These are phyloP conservation scores for Oscheius sp. DNA, from an alignment of 2,888 invertebrate genomes.

Conservation along the genomic window DNA sequence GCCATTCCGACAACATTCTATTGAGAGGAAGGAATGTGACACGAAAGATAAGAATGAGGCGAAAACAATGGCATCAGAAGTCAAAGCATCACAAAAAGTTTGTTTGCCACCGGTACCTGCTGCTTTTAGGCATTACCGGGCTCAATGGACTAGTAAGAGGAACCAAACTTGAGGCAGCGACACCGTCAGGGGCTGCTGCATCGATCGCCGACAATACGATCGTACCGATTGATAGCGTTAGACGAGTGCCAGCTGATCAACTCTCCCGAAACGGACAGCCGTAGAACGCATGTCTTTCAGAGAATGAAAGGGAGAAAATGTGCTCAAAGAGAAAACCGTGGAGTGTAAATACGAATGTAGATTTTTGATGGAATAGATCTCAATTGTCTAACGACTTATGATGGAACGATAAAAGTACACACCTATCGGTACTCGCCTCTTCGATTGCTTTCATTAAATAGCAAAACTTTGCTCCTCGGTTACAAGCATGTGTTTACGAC, in stretches of 20 bases:
- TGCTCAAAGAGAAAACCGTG: neutral
- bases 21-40: neutral
- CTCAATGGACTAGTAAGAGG: neutral
- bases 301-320: neutral
- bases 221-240: slow-evolving; percentile 33
- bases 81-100: neutral
- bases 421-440: too few relatives aligned
- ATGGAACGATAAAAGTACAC: too few relatives aligned
- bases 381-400: too few relatives aligned
- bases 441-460: too few relatives aligned
- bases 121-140: too few relatives aligned
- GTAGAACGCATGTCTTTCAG: neutral
- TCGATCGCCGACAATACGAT: slow-evolving; percentile 35
- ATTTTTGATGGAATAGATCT: too few relatives aligned
- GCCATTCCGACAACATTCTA: too few relatives aligned
- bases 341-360: too few relatives aligned
- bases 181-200: slow-evolving; percentile 10
- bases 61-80: neutral
- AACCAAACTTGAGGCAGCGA: neutral
- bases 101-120: neutral
- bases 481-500: too few relatives aligned
- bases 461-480: too few relatives aligned
- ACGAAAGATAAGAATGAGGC: neutral
- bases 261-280: slow-evolving; percentile 16
- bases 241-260: slow-evolving; percentile 32